Base-by-base conservation (phyloP, 2,888 invertebrate genomes). In the Morpho deidamia region DNA sequence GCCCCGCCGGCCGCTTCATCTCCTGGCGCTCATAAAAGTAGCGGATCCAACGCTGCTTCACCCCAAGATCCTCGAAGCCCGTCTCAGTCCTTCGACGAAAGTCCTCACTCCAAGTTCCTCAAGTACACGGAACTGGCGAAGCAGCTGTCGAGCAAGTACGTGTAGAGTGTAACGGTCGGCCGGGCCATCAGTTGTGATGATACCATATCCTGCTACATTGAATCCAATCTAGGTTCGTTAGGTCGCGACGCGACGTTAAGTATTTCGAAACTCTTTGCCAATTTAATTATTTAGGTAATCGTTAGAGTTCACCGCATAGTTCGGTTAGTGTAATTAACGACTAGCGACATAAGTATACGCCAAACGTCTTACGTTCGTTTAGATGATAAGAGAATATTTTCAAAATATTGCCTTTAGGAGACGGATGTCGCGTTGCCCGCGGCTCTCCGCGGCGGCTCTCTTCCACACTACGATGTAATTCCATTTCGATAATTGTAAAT, bases 91-190 rank as follows among this genome's bases (percentile, higher is more conserved):
- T 95, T 94, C 76, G 97, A 97, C 74, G 97, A 97, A 85, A 97
- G 96, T 79, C 96, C 97, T 47, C 97, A 97, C 89, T 97, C 98
- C 70, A 99, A 98, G 91, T 98, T 98, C 92, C 94, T 98, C 70
- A 98, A 98, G 91, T 99, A 99, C 91, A 98, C 98, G 79, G 98
- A 99, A 91, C 94, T 99, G 90, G 99, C 99, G 75, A 98, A 98
- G 90, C 98, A 99, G 91, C 92, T 99, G 83, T 98, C 98, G 81
- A 97, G 97, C 91, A 98, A 98, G 91, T 97, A 97, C 91, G 95
- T 96, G 92, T 96, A 95, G 93, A 76, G 67, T 69, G 74, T 66
- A 61, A 61, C 78, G 83, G 64, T 63, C 72, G 71, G 68, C 72
- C 76, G 84, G 69, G 78, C 77, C 76, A 68, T 73, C 78, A 70